Percentiles rank a stretch among this genome's conserved stretches.
Conservation (phyloP, 2,888 invertebrate genomes). For the Epiblema foenella region DNA sequence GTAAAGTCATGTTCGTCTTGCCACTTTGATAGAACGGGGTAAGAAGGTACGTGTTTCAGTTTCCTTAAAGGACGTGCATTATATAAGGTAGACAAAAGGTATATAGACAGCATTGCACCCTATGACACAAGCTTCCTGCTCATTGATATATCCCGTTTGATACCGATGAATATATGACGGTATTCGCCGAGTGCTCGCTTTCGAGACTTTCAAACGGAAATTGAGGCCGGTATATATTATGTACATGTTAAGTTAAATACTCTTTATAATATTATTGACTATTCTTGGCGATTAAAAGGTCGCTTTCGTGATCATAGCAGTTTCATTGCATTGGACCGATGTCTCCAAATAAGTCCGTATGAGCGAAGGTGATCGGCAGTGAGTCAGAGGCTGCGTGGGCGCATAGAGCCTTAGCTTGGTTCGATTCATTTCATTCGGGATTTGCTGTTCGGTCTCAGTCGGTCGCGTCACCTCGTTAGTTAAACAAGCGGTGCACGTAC, state of each 20-base stretch:
- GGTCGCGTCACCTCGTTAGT: slow-evolving; percentile 61
- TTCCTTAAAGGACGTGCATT: too few species aligned
- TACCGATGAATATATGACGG: too few species aligned
- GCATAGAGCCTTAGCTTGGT: slow-evolving; percentile 62
- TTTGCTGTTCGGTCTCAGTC: slow-evolving; percentile 62
- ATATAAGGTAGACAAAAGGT: too few species aligned
- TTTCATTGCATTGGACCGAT: slow-evolving; percentile 71
- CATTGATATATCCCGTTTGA: slow-evolving; percentile 11
- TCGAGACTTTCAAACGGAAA: slow-evolving; percentile 7
- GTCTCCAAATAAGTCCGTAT: slow-evolving; percentile 82
- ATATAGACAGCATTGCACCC: background rate
- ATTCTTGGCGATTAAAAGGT: slow-evolving; percentile 42
- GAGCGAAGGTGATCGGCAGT: slow-evolving; percentile 78
- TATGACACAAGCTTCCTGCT: slow-evolving; percentile 2
- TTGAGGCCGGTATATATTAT: slow-evolving; percentile 9
- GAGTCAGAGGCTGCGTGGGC: slow-evolving; percentile 75
- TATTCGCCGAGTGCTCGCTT: too few species aligned
- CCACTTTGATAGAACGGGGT: too few species aligned
- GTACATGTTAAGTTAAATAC: slow-evolving; percentile 5
- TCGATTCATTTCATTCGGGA: slow-evolving; percentile 51
- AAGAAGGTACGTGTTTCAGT: too few species aligned
- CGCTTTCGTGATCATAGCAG: slow-evolving; percentile 54
- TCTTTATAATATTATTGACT: slow-evolving; percentile 36
- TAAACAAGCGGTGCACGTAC: slow-evolving; percentile 61
- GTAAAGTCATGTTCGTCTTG: too few species aligned